Conservation (phyloP, 2,113 vertebrate genomes). For the Mormyrus iriodes region DNA sequence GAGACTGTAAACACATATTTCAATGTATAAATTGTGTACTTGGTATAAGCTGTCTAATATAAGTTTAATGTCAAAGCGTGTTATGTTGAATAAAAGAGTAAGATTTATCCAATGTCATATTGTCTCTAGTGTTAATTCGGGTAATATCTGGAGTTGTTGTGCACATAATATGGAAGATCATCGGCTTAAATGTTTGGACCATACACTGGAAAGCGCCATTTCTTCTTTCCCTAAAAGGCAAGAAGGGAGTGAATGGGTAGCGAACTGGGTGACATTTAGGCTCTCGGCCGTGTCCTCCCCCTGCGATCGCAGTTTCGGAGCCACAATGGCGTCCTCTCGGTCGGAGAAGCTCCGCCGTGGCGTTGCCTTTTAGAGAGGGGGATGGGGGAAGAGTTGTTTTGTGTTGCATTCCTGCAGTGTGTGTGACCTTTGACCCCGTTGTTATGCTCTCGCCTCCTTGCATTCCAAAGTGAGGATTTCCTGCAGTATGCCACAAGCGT, state of each 20-base stretch:
- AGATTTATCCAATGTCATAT: neutral
- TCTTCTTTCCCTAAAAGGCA: neutral
- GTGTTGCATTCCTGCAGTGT: constrained; percentile 65
- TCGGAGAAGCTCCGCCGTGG: constrained; percentile 5
- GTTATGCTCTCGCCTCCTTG: constrained; percentile 52
- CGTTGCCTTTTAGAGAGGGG: constrained; percentile 29
- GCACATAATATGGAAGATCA: neutral
- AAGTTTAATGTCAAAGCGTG: neutral
- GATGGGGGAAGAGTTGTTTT: constrained; percentile 46
- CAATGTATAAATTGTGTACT: neutral
- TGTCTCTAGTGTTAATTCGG: neutral
- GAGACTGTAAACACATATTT: neutral
- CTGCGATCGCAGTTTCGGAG: neutral
- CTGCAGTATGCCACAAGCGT: constrained; percentile 53
- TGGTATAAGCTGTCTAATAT: neutral
- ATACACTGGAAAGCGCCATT: constrained; percentile 12
- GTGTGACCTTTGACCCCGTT: constrained; percentile 73
- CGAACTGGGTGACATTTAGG: constrained; percentile 21
- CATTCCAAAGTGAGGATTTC: constrained; percentile 62
- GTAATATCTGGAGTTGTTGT: neutral
- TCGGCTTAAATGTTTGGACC: neutral
- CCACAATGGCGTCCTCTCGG: constrained; percentile 23
- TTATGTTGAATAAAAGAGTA: neutral
- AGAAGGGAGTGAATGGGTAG: constrained; percentile 9
- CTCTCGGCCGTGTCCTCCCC: neutral